A percentile compares a stretch with the other conserved stretches of the same genome.
Conservation (phyloP, 2,888 invertebrate genomes). For the Cephus pulcher region DNA sequence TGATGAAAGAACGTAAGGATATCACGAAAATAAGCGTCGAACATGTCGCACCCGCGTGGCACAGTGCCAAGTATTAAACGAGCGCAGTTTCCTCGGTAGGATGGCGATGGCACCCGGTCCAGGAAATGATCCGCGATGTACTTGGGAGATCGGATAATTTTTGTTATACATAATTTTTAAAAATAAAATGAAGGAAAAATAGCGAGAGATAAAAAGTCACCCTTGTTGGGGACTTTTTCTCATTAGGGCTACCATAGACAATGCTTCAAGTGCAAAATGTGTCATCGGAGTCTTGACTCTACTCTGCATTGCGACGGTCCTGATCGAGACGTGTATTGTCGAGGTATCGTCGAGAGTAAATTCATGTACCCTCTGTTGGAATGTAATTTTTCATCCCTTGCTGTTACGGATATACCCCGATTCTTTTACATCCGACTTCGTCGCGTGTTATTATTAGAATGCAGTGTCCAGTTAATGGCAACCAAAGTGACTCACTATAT, state of each 20-base stretch:
- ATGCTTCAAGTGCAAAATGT: conserved; percentile 90
- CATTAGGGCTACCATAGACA: conserved; percentile 87
- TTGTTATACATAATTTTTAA: neutral
- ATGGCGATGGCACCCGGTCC: neutral
- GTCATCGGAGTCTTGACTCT: conserved; percentile 87
- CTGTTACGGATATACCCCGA: neutral
- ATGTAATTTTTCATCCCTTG: neutral
- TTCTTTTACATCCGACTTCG: too few relatives aligned
- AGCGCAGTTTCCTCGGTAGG: neutral
- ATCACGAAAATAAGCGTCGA: neutral
- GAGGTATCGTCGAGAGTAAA: conserved; percentile 73
- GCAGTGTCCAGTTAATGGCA: neutral
- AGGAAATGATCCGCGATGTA: neutral
- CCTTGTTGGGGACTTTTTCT: conserved; percentile 57
- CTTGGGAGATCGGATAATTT: neutral
- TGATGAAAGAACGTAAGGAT: neutral
- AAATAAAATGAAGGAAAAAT: neutral
- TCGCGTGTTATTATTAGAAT: neutral
- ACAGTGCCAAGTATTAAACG: neutral
- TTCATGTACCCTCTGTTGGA: neutral
- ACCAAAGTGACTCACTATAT: neutral
- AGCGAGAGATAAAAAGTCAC: conserved; percentile 30
- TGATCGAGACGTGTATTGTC: conserved; percentile 91
- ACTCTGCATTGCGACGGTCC: conserved; percentile 93
- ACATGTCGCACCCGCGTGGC: neutral